Conservation (phyloP, 2,888 invertebrate genomes). For the Epirrhoe tristata region DNA sequence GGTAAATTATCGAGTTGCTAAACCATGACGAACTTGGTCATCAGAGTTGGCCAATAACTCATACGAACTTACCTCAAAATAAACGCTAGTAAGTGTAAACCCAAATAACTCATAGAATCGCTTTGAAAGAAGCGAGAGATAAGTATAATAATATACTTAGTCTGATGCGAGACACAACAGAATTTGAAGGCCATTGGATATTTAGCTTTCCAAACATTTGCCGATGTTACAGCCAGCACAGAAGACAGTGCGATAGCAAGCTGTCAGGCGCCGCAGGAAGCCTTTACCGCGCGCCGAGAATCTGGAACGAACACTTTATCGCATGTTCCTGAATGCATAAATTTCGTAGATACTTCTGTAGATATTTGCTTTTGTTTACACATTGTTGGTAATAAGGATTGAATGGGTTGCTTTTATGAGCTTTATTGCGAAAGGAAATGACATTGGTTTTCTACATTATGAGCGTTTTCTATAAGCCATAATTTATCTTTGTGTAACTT, state of each 20-base stretch:
- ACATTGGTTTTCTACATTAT: conserved; percentile 3
- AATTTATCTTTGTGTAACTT: neutral
- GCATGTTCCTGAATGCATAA: conserved; percentile 42
- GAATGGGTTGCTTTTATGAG: conserved; percentile 22
- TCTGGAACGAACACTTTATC: conserved; percentile 49
- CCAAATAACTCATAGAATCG: too few species aligned
- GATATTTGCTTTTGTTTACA: conserved; percentile 33
- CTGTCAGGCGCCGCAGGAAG: conserved; percentile 46
- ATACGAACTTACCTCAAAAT: too few species aligned
- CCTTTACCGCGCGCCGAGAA: conserved; percentile 47
- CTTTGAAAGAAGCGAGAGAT: too few species aligned
- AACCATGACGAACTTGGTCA: too few species aligned
- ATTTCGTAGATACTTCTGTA: conserved; percentile 37
- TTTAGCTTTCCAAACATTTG: neutral
- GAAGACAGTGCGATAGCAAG: conserved; percentile 19
- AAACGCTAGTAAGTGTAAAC: too few species aligned
- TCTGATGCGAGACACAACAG: too few species aligned
- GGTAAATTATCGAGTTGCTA: too few species aligned
- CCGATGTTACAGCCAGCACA: conserved; percentile 20
- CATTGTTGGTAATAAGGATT: conserved; percentile 31
- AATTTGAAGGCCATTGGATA: too few species aligned
- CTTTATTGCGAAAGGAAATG: conserved; percentile 21
- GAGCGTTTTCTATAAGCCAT: too few species aligned
- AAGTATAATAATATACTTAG: too few species aligned
- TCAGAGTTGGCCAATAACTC: too few species aligned